Evolutionary conservation across 2,888 invertebrate species (phyloP).

Genomic region (Drosophila limbata): DNA sequence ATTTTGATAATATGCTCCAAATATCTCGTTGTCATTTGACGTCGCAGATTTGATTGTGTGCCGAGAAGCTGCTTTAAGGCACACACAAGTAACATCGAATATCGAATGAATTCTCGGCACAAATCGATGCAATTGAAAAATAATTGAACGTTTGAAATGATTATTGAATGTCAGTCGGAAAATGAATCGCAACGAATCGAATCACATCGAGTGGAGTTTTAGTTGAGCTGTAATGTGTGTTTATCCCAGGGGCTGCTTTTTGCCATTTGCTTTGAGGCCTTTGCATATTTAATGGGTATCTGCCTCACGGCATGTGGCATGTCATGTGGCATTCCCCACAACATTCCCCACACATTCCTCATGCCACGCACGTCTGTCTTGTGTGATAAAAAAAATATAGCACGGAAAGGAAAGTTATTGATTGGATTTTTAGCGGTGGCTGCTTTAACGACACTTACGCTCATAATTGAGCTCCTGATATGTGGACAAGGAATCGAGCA

Average conservation of each 20-base stretch:
- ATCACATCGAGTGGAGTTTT: neutral
- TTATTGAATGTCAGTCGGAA: conserved; percentile 70
- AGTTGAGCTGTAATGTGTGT: conserved; percentile 37
- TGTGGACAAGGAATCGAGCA: conserved; percentile 33
- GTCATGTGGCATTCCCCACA: conserved; percentile 10
- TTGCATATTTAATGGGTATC: conserved; percentile 43
- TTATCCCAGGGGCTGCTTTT: conserved; percentile 28
- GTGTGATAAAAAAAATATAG: conserved; percentile 19
- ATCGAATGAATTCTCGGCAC: conserved; percentile 20
- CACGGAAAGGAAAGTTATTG: conserved; percentile 52
- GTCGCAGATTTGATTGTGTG: conserved; percentile 40
- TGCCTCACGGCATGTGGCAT: conserved; percentile 10
- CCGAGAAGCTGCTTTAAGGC: conserved; percentile 17
- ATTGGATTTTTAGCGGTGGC: conserved; percentile 57
- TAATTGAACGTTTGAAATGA: conserved; percentile 76
- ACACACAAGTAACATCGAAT: neutral
- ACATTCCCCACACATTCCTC: conserved; percentile 34
- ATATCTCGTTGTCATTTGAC: conserved; percentile 45
- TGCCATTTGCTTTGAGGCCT: conserved; percentile 2
- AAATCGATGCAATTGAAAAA: conserved; percentile 79
- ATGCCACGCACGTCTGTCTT: conserved; percentile 53
- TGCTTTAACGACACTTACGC: conserved; percentile 67
- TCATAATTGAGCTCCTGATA: conserved; percentile 61
- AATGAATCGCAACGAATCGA: conserved; percentile 16
- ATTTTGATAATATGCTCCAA: conserved; percentile 33